These are phyloP conservation scores for Mesocentrotus franciscanus DNA, from an alignment of 53 echinoderm and acorn worm species.

Conservation along the genomic window DNA sequence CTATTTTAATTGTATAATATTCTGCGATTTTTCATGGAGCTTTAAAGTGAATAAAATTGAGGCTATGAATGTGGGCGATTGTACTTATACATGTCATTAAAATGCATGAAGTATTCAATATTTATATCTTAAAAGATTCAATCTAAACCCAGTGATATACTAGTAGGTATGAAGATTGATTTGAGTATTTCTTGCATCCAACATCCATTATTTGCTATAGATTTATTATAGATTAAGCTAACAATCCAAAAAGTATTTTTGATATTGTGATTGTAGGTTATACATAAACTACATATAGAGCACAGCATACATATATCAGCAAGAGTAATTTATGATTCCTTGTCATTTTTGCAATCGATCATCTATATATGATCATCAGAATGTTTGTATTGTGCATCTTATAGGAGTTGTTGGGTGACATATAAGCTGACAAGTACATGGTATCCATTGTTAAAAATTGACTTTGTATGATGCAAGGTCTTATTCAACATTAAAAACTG, in stretches of 20 bases:
- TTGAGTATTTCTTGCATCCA: background rate
- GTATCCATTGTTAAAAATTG: too few relatives aligned
- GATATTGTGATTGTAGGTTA: background rate
- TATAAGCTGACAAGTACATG: background rate
- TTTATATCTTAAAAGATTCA: background rate
- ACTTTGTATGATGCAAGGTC: too few relatives aligned
- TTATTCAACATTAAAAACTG: too few relatives aligned
- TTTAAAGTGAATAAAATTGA: background rate
- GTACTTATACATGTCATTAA: background rate
- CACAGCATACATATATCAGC: background rate
- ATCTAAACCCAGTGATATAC: background rate
- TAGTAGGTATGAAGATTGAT: background rate
- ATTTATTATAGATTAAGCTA: background rate
- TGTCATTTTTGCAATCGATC: background rate
- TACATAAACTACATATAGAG: background rate
- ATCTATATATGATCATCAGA: background rate
- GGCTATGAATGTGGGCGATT: background rate
- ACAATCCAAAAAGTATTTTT: background rate
- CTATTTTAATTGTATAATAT: background rate
- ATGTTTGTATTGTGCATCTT: background rate
- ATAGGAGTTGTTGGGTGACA: background rate
- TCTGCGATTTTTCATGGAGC: background rate
- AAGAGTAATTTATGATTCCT: background rate
- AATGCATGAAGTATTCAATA: slow-evolving; percentile 32
- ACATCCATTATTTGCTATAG: background rate